Base-by-base conservation (phyloP, 2,888 invertebrate species). In the Yponomeuta evonymella region DNA sequence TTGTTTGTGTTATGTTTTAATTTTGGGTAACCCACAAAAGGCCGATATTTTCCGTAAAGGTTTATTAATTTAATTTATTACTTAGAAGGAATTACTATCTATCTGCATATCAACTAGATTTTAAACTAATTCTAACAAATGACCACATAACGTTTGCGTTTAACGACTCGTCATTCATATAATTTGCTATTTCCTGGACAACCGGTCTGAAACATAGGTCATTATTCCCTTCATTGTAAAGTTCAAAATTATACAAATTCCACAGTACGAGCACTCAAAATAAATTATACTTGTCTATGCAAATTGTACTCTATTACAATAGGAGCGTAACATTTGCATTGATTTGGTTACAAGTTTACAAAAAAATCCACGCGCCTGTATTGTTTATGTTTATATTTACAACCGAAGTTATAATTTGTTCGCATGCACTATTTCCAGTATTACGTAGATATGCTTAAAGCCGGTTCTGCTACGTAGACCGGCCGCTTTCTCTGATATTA, bases 381-480 rank as follows among this genome's bases (percentile, higher is more conserved):
- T 4, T 58, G 51, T 58, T 58, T 58, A 58, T 15, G 51, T 58
- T 58, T 58, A 58, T 15, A 58, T 58, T 58, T 15, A 15, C 12
- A 12, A 15, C 15, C 12, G 51, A 58, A 58, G 8, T 43, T 43
- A 8, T 8, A 43, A 43, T 43, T 43, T 43, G 43, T 43, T 43
- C 43, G 51, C 51, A 58, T 58, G 15, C 51, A 12, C 51, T 15
- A 15, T 58, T 58, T 12, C 51, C 51, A 58, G 51, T 58, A 58
- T 65, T 65, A 65, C 33, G 33, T 29, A 74, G 78, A 81, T 81
- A 79, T 78, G 80, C 74, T 69, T 69, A 70, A 73, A 73, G 76
- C 71, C 71, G 74, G 69, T 73, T 83, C 85, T 85, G 83, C 51
- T 82, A 58, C 51, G 83, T 84, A 84, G 84, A 83, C 78, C 77